Evolutionary conservation across 1,140 invertebrate species (phyloP).

Genomic region (Cydia strobilella): DNA sequence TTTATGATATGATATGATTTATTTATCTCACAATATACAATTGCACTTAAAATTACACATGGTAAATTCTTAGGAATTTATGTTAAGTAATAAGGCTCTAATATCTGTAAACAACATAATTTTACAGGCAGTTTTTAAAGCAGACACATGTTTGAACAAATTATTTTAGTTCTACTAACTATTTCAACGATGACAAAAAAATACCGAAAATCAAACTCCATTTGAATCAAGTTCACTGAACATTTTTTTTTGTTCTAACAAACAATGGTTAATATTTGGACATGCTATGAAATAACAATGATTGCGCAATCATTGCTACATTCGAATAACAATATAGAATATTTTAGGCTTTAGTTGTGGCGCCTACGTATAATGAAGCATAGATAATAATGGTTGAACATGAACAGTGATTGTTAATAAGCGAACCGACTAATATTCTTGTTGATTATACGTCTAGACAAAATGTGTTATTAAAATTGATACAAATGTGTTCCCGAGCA

Average conservation of each 20-base stretch:
- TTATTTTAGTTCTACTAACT: background rate
- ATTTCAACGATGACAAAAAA: background rate
- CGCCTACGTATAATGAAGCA: slow-evolving; percentile 9
- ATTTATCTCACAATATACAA: no score
- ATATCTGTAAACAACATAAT: background rate
- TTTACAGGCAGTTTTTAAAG: background rate
- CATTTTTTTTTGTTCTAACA: slow-evolving; percentile 19
- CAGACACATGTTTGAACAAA: background rate
- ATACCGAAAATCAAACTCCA: slow-evolving; percentile 8
- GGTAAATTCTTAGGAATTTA: no score
- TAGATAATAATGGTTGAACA: slow-evolving; percentile 3
- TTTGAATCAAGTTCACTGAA: background rate
- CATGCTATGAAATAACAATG: slow-evolving; percentile 29
- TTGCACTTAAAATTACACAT: no score
- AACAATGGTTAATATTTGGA: slow-evolving; percentile 19
- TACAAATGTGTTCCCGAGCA: background rate
- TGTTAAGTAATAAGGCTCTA: background rate
- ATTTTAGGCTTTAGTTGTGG: slow-evolving; percentile 6
- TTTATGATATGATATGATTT: no score
- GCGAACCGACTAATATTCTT: background rate
- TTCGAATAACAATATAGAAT: slow-evolving; percentile 25
- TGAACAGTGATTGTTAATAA: slow-evolving; percentile 1
- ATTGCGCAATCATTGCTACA: slow-evolving; percentile 24
- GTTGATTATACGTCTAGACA: background rate
- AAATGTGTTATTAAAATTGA: background rate